Evolutionary conservation across 2,113 vertebrate species (phyloP).

Genomic region (Erythrocebus patas): DNA sequence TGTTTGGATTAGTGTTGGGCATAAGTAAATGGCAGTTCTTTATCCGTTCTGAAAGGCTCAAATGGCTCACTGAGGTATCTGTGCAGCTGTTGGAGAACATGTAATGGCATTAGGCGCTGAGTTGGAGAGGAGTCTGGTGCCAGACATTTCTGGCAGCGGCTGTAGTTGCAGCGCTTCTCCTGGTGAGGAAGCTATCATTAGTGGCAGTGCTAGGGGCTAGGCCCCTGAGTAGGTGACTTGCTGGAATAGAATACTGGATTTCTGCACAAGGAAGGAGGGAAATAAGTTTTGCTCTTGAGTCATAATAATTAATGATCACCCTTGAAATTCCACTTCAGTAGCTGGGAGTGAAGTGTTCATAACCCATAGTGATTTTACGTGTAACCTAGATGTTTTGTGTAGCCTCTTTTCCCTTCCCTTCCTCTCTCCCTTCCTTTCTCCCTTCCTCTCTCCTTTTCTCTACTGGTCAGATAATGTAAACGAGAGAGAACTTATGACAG

Average conservation of each 20-base stretch:
- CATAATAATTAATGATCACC: constrained; percentile 32
- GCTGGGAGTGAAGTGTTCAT: background rate
- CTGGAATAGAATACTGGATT: constrained; percentile 4
- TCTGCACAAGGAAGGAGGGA: constrained; percentile 12
- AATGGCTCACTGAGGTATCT: constrained; percentile 74
- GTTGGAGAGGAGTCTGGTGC: constrained; percentile 60
- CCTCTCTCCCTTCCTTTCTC: background rate
- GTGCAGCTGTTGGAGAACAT: constrained; percentile 78
- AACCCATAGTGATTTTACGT: background rate
- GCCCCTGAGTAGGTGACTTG: background rate
- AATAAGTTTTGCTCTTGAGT: background rate
- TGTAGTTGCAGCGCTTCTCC: constrained; percentile 18
- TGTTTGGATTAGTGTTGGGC: constrained; percentile 73
- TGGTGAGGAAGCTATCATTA: constrained; percentile 42
- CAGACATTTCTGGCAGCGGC: constrained; percentile 53
- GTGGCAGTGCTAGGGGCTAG: background rate
- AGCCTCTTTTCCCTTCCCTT: background rate
- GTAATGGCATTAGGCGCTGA: constrained; percentile 73
- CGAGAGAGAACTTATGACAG: background rate
- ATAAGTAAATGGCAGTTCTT: constrained; percentile 77
- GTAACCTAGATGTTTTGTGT: background rate
- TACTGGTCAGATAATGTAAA: background rate
- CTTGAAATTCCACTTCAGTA: background rate
- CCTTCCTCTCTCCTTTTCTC: background rate
- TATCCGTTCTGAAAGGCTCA: constrained; percentile 61